Evolutionary conservation across 2,888 invertebrate genomes (phyloP), one percentile per base, ranked within the genome.

Genomic region (Vanessa cardui): DNA sequence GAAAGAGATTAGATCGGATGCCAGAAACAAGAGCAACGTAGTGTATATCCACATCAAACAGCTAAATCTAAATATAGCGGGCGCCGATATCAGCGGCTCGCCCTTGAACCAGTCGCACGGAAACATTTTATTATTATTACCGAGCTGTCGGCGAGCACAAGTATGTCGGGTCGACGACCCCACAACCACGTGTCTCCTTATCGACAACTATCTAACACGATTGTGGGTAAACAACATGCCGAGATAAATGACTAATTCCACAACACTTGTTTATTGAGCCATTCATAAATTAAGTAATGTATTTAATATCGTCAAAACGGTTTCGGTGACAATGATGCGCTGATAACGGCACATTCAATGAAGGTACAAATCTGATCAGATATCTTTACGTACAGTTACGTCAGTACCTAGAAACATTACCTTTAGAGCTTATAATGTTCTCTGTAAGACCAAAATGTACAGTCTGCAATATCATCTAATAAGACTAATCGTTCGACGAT

Each of bases 51-150:
- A 85, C 88, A 86, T 85, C 83, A 86, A 87, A 90, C 86, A 87
- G 87, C 90, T 90, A 91, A 92, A 92, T 92, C 92, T 92, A 92
- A 92, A 92, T 92, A 92, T 92, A 92, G 92, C 92, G 83, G 86
- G 89, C 90, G 89, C 88, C 92, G 92, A 92, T 92, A 92, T 92
- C 92, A 92, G 91, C 89, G 92, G 89, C 84, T 90, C 92, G 92
- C 92, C 92, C 92, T 92, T 92, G 92, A 92, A 92, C 92, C 92
- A 92, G 89, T 92, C 92, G 91, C 91, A 91, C 92, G 92, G 92
- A 92, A 92, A 92, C 92, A 91, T 92, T 92, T 92, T 92, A 92
- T 92, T 92, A 92, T 92, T 92, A 92, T 92, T 92, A 92, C 90
- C 87, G 85, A 90, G 91, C 91, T 91, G 90, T 91, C 92, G 92